Evolutionary conservation across 2,797 vertebrate genomes (phyloP), one percentile per base, ranked within the genome.

Genomic region (Enteromius thamalakanensis): DNA sequence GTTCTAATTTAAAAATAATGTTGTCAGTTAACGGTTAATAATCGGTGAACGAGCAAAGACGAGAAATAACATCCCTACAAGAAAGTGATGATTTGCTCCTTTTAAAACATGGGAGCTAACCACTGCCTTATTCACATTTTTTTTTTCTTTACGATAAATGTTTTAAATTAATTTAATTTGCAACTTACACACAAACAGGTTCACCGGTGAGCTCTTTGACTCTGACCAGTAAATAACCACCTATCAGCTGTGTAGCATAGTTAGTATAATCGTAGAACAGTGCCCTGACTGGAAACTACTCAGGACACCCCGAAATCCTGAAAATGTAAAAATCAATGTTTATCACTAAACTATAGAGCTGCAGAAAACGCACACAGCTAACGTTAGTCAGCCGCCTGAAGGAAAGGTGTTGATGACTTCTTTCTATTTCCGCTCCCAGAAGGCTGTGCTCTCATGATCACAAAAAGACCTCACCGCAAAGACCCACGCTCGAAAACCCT

Each of bases 381-480:
- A 72, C 45, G 37, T 67, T 72, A 67, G 65, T 86, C 69, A 82
- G 62, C 76, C 15, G 42, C 76, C 49, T 47, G 32, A 37, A 8
- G 60, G 32, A 32, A 86, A 82, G n/a, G 81, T 84, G 72, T 80
- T 86, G 77, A 87, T 84, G 68, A 79, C 60, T 86, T 83, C 53
- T 49, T 83, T 78, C 21, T 71, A 70, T 68, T 81, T 67, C 64
- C 70, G 11, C 72, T 71, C 75, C 26, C 51, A 76, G 37, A 55
- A 69, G 77, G 45, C 75, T 85, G 12, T 75, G 72, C 42, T 82
- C 49, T 49, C 53, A 32, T 60, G 64, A 67, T 84, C 71, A 80
- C 74, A 70, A 71, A 64, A 71, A 78, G 37, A 23, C 26, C 49
- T 65, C 37, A 58, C 17, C 0, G 1, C 11, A 4, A 75, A 58